Evolutionary conservation across 2,888 invertebrate genomes (phyloP).

Genomic region (Hypselothyrea guttata): DNA sequence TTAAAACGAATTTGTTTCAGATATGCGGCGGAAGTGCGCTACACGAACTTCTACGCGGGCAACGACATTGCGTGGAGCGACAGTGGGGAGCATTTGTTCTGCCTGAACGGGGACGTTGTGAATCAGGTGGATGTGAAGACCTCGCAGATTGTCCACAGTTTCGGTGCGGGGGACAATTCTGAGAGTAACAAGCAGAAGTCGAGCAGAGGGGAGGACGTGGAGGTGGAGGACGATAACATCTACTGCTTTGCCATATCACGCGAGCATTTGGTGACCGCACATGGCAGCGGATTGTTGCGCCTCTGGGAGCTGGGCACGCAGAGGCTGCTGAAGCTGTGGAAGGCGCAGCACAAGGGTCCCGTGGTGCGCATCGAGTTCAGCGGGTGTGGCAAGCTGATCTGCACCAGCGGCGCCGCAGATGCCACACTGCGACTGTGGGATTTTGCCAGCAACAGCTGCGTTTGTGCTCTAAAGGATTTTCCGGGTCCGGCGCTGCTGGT

Average conservation of each 20-base stretch:
- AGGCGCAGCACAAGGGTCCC: constrained; percentile 92
- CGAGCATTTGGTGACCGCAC: constrained; percentile 87
- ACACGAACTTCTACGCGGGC: constrained; percentile 91
- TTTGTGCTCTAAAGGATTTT: constrained; percentile 90
- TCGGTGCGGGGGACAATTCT: constrained; percentile 87
- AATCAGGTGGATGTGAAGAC: constrained; percentile 86
- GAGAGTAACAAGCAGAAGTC: not conserved
- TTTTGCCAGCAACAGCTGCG: constrained; percentile 89
- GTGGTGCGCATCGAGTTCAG: constrained; percentile 88
- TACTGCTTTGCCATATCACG: constrained; percentile 89
- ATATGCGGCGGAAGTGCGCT: constrained; percentile 88
- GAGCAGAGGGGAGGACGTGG: constrained; percentile 61
- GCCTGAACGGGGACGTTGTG: constrained; percentile 88
- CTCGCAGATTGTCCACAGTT: constrained; percentile 86
- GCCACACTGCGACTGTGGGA: constrained; percentile 93
- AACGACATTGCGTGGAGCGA: constrained; percentile 89
- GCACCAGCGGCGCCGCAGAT: constrained; percentile 92
- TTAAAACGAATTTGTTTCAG: constrained; percentile 82
- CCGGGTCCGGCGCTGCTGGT: constrained; percentile 90
- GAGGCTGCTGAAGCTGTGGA: constrained; percentile 87
- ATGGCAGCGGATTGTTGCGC: constrained; percentile 92
- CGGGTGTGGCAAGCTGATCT: constrained; percentile 85
- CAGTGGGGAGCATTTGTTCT: constrained; percentile 88
- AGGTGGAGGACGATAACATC: constrained; percentile 86
- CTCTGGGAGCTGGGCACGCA: constrained; percentile 85